phyloP scores from a whole-genome alignment of 1,140 invertebrate genomes.

The Coptotermes formosanus region DNA sequence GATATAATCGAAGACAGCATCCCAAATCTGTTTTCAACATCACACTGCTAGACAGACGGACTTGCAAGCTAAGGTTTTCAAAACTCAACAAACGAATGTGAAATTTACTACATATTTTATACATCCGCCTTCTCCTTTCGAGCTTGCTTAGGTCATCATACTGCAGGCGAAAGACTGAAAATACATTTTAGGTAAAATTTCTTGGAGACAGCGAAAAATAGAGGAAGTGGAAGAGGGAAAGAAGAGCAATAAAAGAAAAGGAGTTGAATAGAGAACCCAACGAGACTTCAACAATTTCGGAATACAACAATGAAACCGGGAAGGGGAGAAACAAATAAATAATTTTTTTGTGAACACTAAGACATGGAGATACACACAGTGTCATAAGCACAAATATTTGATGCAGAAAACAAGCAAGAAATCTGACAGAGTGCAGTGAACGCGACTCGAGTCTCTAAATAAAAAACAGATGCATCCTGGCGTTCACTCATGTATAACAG shows the following conservation, averaged over 20 bases:
- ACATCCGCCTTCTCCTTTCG: not conserved
- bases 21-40: too few relatives aligned
- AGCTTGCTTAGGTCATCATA: not conserved
- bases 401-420: not conserved
- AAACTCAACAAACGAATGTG: not conserved
- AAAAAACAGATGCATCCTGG: not conserved
- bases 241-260: not conserved
- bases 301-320: not conserved
- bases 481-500: not conserved
- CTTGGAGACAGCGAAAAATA: not conserved
- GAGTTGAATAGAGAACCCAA: not conserved
- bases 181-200: not conserved
- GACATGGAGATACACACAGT: not conserved
- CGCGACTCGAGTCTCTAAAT: too few relatives aligned
- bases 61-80: too few relatives aligned
- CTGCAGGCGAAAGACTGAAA: not conserved
- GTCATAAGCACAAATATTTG: not conserved
- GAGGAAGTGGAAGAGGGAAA: not conserved
- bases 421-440: not conserved
- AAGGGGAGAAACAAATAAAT: not conserved
- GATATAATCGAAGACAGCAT: too few relatives aligned
- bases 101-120: not conserved
- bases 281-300: not conserved
- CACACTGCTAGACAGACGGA: too few relatives aligned
- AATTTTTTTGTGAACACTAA: not conserved